Conservation (phyloP, 2,888 invertebrate species). For the Candidula unifasciata region DNA sequence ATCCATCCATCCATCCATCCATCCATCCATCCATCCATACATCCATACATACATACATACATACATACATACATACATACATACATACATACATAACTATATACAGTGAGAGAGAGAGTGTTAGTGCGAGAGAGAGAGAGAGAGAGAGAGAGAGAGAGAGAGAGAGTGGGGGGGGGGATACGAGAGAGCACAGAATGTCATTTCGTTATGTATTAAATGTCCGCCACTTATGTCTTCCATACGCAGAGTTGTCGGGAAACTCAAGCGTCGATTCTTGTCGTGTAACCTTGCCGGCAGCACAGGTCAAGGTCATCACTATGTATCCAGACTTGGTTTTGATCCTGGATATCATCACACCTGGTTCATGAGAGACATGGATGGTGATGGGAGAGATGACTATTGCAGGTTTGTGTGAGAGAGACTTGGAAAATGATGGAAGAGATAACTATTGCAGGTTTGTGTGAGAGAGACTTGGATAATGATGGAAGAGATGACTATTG, state of each 20-base stretch:
- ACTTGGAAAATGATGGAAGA: background rate
- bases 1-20: too few relatives aligned
- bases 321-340: conserved; percentile 63
- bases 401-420: conserved; percentile 58
- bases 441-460: background rate
- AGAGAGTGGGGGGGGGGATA: too few relatives aligned
- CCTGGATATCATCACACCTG: conserved; percentile 60
- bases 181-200: too few relatives aligned
- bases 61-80: too few relatives aligned
- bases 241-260: conserved; percentile 61
- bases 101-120: too few relatives aligned
- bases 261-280: conserved; percentile 61
- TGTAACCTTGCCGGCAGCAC: conserved; percentile 63
- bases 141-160: too few relatives aligned
- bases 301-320: conserved; percentile 62
- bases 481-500: background rate
- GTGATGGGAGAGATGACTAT: conserved; percentile 67
- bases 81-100: too few relatives aligned
- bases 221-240: background rate
- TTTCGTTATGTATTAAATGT: too few relatives aligned
- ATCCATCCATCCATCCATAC: too few relatives aligned
- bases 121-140: too few relatives aligned
- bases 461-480: background rate
- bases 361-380: conserved; percentile 68
- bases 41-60: too few relatives aligned